A percentile compares a stretch with the other conserved stretches of the same genome.
These are phyloP conservation scores for Dinothrombium tinctorium DNA, from an alignment of 1,140 invertebrate genomes.

Conservation along the genomic window DNA sequence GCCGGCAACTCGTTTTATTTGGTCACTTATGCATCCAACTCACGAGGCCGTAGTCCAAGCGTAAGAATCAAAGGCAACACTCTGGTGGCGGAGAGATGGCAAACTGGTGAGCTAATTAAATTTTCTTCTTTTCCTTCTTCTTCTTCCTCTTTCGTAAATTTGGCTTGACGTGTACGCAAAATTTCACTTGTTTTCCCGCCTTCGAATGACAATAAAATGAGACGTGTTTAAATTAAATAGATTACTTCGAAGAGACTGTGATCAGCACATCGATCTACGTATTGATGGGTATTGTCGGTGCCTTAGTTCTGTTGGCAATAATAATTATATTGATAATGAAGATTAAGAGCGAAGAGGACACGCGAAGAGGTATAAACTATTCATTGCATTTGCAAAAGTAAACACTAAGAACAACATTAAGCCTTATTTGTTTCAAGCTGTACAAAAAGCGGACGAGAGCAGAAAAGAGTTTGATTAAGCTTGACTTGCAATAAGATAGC, in stretches of 20 bases:
- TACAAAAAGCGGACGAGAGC: too few species aligned
- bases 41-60: not conserved
- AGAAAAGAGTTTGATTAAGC: too few species aligned
- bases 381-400: not conserved
- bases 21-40: constrained; percentile 6
- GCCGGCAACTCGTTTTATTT: constrained; percentile 7
- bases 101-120: constrained; percentile 4
- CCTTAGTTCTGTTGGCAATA: constrained; percentile 11
- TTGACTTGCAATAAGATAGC: too few species aligned
- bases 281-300: constrained; percentile 11
- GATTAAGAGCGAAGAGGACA: not conserved
- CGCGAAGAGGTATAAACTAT: not conserved
- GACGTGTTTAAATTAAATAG: too few species aligned
- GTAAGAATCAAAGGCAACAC: constrained; percentile 4
- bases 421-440: not conserved
- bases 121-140: not conserved
- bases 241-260: constrained; percentile 7
- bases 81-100: constrained; percentile 4
- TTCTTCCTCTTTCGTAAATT: too few species aligned
- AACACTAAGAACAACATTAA: not conserved
- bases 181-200: too few species aligned
- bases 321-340: constrained; percentile 14
- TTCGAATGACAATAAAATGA: too few species aligned
- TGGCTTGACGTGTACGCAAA: too few species aligned
- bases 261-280: constrained; percentile 9